phyloP scores from a whole-genome alignment of 2,888 invertebrate genomes.

The Morpho achilles region DNA sequence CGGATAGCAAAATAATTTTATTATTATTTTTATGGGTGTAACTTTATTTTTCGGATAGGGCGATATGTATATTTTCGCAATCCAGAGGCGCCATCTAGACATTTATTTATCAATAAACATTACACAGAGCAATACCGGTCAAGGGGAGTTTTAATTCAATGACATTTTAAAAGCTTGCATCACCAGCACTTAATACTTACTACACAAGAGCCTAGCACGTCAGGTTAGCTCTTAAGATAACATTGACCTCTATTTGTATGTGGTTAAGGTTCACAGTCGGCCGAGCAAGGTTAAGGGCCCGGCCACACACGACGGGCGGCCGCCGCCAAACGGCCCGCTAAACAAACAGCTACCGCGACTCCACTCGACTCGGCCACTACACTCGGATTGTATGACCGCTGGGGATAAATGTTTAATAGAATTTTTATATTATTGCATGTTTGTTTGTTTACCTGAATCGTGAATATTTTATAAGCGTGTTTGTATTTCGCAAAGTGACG shows the following conservation, averaged over 20 bases:
- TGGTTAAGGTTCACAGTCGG: slow-evolving; percentile 15
- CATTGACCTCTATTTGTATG: slow-evolving; percentile 7
- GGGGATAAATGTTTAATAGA: neutral
- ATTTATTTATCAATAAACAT: too few relatives aligned
- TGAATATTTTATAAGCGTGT: too few relatives aligned
- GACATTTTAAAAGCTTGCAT: neutral
- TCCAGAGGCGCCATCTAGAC: too few relatives aligned
- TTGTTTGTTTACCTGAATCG: too few relatives aligned
- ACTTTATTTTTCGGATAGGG: too few relatives aligned
- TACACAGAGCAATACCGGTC: slow-evolving; percentile 5
- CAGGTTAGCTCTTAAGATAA: slow-evolving; percentile 1
- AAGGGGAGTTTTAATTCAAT: slow-evolving; percentile 9
- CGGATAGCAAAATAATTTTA: too few relatives aligned
- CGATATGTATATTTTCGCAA: too few relatives aligned
- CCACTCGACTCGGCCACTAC: slow-evolving; percentile 15
- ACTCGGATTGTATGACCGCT: slow-evolving; percentile 8
- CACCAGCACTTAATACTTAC: neutral
- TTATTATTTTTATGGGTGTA: too few relatives aligned
- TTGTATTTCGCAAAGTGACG: too few relatives aligned
- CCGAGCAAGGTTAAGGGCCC: slow-evolving; percentile 4
- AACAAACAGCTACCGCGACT: slow-evolving; percentile 31
- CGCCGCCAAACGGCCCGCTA: slow-evolving; percentile 38
- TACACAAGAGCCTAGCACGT: neutral
- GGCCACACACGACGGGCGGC: slow-evolving; percentile 56
- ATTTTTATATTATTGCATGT: too few relatives aligned